Percentiles rank a stretch among this genome's conserved stretches.
Evolutionary conservation across 1,140 invertebrate genomes (phyloP).

Genomic region (Formica selysi): DNA sequence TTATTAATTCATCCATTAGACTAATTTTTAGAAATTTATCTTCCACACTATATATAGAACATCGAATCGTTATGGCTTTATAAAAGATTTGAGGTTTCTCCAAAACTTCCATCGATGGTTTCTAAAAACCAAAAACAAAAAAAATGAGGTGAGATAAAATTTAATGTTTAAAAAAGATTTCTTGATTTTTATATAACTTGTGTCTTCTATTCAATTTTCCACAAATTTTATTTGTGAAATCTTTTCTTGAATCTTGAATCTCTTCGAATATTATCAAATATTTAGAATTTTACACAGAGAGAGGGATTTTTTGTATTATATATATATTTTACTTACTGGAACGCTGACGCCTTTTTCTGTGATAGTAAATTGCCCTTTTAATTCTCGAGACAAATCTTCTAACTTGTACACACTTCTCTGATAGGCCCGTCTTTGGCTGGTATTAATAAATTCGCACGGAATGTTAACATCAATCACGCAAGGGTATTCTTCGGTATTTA

Average conservation of each 20-base stretch:
- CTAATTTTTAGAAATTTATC: slow-evolving; percentile 59
- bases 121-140: slow-evolving; percentile 48
- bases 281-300: background rate
- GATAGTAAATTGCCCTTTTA: slow-evolving; percentile 76
- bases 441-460: slow-evolving; percentile 77
- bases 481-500: slow-evolving; percentile 60
- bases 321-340: slow-evolving; percentile 67
- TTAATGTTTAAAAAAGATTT: slow-evolving; percentile 12
- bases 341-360: slow-evolving; percentile 77
- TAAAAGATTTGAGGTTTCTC: slow-evolving; percentile 71
- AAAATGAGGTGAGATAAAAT: background rate
- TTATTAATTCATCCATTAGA: slow-evolving; percentile 70
- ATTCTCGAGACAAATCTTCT: slow-evolving; percentile 62
- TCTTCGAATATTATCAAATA: slow-evolving; percentile 18
- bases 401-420: slow-evolving; percentile 68
- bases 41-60: slow-evolving; percentile 62
- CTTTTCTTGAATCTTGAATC: background rate
- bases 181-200: background rate
- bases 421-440: slow-evolving; percentile 73
- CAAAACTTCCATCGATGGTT: slow-evolving; percentile 62
- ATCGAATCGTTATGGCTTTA: slow-evolving; percentile 71
- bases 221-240: background rate
- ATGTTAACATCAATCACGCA: slow-evolving; percentile 74
- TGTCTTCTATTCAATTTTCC: background rate
- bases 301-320: background rate